phyloP scores from a whole-genome alignment of 2,888 invertebrate species.

The Sphecodes monilicornis region DNA sequence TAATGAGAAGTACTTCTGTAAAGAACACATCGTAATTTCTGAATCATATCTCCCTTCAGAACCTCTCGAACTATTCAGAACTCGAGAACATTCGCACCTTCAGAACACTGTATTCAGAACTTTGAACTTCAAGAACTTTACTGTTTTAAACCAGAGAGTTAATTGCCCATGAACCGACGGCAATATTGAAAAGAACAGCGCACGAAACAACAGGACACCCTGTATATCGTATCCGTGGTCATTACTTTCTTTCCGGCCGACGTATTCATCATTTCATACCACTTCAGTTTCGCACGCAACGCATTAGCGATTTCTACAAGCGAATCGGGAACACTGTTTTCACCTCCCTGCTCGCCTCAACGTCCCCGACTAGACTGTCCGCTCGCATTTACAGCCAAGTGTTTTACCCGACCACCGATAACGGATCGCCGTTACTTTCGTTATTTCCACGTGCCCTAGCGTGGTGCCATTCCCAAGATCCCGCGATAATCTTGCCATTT shows the following conservation, averaged over 20 bases:
- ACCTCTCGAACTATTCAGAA: too few species aligned
- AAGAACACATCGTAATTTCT: too few species aligned
- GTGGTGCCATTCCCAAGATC: slow-evolving; percentile 17
- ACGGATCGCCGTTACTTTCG: slow-evolving; percentile 36
- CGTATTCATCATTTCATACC: background rate
- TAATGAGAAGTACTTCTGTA: too few species aligned
- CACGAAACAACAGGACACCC: too few species aligned
- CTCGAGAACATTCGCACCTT: too few species aligned
- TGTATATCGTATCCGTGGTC: background rate
- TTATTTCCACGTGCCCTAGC: slow-evolving; percentile 40
- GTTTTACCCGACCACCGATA: slow-evolving; percentile 16
- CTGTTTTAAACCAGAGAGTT: too few species aligned
- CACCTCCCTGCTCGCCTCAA: background rate
- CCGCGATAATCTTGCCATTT: slow-evolving; percentile 18
- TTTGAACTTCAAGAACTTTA: too few species aligned
- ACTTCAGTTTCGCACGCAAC: slow-evolving; percentile 19
- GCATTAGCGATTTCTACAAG: slow-evolving; percentile 11
- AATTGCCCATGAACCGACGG: too few species aligned
- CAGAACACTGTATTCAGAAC: too few species aligned
- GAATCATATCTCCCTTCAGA: too few species aligned
- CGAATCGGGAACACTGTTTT: slow-evolving; percentile 2
- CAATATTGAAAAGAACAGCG: too few species aligned
- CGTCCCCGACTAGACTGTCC: slow-evolving; percentile 10
- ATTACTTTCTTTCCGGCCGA: background rate
- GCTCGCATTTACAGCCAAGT: slow-evolving; percentile 9